Evolutionary conservation across 2,113 vertebrate species (phyloP).

Genomic region (Elachura formosa): DNA sequence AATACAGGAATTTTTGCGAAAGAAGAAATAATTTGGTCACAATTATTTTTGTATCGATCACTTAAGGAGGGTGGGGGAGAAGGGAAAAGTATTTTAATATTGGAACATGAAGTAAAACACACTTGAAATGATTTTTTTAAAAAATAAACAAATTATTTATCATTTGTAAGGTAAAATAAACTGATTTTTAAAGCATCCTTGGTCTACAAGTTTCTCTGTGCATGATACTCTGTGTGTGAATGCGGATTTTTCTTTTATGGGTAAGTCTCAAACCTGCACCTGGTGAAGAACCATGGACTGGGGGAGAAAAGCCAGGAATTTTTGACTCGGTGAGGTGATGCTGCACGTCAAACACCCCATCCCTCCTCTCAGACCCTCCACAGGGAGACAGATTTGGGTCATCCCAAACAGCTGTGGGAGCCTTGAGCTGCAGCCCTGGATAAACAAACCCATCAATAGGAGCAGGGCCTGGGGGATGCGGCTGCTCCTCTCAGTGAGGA

Average conservation of each 20-base stretch:
- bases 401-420: neutral
- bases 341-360: neutral
- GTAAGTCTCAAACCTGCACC: neutral
- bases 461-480: too few relatives aligned
- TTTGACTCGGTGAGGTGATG: fast-evolving
- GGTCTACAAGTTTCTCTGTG: neutral
- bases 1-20: neutral
- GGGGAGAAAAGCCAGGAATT: neutral
- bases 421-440: neutral
- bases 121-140: constrained; percentile 64
- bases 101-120: constrained; percentile 64
- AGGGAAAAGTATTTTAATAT: constrained; percentile 49
- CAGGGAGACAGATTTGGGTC: neutral
- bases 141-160: constrained; percentile 74
- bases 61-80: neutral
- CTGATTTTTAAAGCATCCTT: constrained; percentile 24
- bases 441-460: fast-evolving
- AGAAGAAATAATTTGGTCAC: neutral
- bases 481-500: too few relatives aligned
- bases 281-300: fast-evolving
- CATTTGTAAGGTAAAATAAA: constrained; percentile 79
- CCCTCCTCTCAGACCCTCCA: neutral
- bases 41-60: constrained; percentile 57
- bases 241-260: neutral
- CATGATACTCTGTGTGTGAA: neutral